These are phyloP conservation scores for Hypomecis atomaria DNA, from an alignment of 2,888 invertebrate genomes.

Conservation along the genomic window DNA sequence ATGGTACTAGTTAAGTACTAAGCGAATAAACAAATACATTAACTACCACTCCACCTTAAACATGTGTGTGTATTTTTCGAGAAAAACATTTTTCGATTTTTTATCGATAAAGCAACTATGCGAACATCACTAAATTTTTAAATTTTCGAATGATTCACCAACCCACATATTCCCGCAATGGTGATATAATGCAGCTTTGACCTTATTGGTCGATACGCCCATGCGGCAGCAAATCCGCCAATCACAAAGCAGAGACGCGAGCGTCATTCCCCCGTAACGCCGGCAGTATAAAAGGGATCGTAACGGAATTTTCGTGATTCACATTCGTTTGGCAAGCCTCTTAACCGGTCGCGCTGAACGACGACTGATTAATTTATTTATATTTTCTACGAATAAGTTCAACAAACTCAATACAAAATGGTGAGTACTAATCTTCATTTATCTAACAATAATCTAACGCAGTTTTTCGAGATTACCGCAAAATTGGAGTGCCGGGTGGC, in stretches of 20 bases:
- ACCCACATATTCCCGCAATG: constrained; percentile 82
- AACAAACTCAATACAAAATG: constrained; percentile 81
- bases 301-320: constrained; percentile 74
- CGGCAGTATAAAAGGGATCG: constrained; percentile 83
- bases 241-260: constrained; percentile 67
- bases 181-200: constrained; percentile 75
- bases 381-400: constrained; percentile 72
- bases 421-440: constrained; percentile 61
- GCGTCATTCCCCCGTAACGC: constrained; percentile 82
- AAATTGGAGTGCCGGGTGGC: constrained; percentile 58
- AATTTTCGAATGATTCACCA: constrained; percentile 61
- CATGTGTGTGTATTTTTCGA: neutral
- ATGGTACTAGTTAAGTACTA: too few species aligned
- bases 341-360: constrained; percentile 87
- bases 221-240: constrained; percentile 77
- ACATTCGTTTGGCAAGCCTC: constrained; percentile 88
- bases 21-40: too few species aligned
- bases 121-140: constrained; percentile 49
- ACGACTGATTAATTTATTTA: constrained; percentile 81
- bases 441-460: neutral
- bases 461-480: too few species aligned
- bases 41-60: too few species aligned
- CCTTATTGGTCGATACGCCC: constrained; percentile 77
- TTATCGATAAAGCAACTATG: constrained; percentile 32
- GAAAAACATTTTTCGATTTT: neutral